Conservation (phyloP, 2,888 invertebrate genomes). For the Entomobrya proxima region DNA sequence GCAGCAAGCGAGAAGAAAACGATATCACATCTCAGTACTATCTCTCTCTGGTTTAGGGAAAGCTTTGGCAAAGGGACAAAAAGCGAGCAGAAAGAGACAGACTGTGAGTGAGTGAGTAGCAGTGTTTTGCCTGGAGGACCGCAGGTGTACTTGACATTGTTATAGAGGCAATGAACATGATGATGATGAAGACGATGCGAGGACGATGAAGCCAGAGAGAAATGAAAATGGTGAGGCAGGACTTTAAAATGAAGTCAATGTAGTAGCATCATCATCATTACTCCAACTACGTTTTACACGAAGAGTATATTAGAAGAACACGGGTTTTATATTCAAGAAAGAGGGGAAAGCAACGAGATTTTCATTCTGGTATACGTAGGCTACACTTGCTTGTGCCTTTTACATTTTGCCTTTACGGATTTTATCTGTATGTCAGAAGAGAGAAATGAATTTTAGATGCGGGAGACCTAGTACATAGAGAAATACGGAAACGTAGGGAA, state of each 20-base stretch:
- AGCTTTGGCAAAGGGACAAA: slow-evolving; percentile 9
- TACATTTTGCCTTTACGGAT: background rate
- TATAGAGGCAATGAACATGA: slow-evolving; percentile 50
- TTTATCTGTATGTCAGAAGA: background rate
- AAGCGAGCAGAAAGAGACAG: background rate
- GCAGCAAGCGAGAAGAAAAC: background rate
- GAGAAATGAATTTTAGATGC: slow-evolving; percentile 29
- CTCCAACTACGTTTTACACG: background rate
- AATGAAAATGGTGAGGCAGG: background rate
- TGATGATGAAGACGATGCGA: background rate
- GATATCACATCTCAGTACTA: background rate
- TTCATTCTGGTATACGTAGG: slow-evolving; percentile 2
- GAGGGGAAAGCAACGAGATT: too few relatives aligned
- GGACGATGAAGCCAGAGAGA: background rate
- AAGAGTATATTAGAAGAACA: background rate
- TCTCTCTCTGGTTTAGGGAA: too few relatives aligned
- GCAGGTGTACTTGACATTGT: slow-evolving; percentile 73
- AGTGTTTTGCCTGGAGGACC: slow-evolving; percentile 53
- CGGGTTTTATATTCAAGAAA: background rate
- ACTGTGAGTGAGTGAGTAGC: background rate
- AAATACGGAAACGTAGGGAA: background rate
- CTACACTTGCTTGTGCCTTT: background rate
- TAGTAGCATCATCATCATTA: background rate
- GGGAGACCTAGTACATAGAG: background rate
- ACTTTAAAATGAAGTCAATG: slow-evolving; percentile 6